These are phyloP conservation scores for Bubo bubo DNA, from an alignment of 2,113 vertebrate species.

Conservation along the genomic window DNA sequence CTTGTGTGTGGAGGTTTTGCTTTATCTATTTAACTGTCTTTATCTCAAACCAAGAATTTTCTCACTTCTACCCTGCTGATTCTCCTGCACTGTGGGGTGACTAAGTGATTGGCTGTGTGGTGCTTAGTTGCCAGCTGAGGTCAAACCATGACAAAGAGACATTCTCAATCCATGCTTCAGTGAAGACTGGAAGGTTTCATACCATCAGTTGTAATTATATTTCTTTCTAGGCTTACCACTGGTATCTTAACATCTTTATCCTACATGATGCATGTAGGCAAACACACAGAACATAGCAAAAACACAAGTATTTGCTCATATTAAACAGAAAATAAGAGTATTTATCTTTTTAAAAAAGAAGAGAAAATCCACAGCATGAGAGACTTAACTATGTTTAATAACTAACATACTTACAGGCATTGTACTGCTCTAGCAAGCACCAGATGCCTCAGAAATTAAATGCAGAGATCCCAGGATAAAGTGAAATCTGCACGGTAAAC, in stretches of 20 bases:
- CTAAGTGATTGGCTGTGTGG: not conserved
- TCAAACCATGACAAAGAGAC: not conserved
- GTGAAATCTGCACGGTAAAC: not conserved
- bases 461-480: not conserved
- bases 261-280: not conserved
- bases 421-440: accelerated
- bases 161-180: not conserved
- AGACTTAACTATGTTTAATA: not conserved
- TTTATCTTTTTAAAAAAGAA: not conserved
- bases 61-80: not conserved
- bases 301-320: not conserved
- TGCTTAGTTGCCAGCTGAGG: not conserved
- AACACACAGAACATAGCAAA: not conserved
- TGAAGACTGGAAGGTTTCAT: not conserved
- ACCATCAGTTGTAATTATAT: not conserved
- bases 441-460: not conserved
- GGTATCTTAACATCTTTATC: not conserved
- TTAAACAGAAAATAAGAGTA: not conserved
- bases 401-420: not conserved
- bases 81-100: not conserved
- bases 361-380: not conserved
- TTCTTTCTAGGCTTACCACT: not conserved
- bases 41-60: not conserved
- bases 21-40: not conserved
- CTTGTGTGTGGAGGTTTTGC: not conserved